phyloP scores from a whole-genome alignment of 2,113 vertebrate genomes.

The Cheilinus undulatus region DNA sequence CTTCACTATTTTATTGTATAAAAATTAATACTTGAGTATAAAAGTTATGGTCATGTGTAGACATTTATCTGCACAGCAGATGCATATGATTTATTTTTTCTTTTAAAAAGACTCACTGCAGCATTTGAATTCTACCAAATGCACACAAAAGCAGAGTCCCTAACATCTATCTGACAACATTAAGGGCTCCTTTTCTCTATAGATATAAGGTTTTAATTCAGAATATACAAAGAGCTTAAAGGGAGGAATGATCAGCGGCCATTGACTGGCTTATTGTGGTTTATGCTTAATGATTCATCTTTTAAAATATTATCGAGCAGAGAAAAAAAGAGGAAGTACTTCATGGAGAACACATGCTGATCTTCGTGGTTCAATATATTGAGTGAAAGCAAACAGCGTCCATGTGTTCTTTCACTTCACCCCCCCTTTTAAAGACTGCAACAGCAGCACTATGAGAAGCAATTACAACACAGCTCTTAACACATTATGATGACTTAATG shows the following conservation, averaged over 20 bases:
- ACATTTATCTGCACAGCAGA: not conserved
- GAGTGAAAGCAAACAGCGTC: constrained; percentile 10
- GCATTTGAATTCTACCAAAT: no score
- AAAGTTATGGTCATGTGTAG: no score
- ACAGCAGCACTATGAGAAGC: not conserved
- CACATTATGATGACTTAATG: constrained; percentile 1
- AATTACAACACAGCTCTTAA: constrained; percentile 9
- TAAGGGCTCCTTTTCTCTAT: not conserved
- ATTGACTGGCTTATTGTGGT: not conserved
- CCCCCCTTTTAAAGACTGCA: not conserved
- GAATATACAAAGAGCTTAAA: not conserved
- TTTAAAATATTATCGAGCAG: not conserved
- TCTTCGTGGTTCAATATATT: constrained; percentile 18
- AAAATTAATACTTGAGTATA: no score
- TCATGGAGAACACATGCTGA: not conserved
- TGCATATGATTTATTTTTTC: not conserved
- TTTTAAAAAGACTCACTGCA: not conserved
- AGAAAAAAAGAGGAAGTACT: not conserved
- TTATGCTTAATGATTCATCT: not conserved
- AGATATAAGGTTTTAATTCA: not conserved
- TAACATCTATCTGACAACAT: not conserved
- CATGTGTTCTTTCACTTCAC: not conserved
- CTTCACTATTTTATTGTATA: no score
- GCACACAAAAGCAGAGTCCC: not conserved
- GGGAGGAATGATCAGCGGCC: not conserved